Percentiles rank a stretch among this genome's conserved stretches.
These are phyloP conservation scores for Gephyroberyx darwinii DNA, from an alignment of 2,797 vertebrate species.

Conservation along the genomic window DNA sequence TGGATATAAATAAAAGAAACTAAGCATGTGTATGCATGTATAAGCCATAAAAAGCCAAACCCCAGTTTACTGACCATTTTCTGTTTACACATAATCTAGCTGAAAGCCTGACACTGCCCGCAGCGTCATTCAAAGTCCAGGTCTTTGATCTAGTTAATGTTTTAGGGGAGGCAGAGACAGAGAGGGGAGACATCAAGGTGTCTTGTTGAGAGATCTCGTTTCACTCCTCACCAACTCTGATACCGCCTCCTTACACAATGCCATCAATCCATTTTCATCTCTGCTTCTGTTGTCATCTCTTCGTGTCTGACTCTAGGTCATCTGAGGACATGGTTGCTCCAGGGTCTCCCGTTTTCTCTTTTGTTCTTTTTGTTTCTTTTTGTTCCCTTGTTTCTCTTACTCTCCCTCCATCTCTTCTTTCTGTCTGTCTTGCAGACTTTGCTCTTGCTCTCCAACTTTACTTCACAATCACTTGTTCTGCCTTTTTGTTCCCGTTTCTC, in stretches of 20 bases:
- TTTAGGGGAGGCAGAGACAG: slow-evolving; percentile 3
- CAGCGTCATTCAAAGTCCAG: background rate
- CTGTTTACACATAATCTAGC: slow-evolving; percentile 14
- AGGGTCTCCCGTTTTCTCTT: slow-evolving; percentile 8
- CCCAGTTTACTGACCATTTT: background rate
- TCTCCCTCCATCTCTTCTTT: too few relatives aligned
- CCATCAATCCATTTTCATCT: slow-evolving; percentile 21
- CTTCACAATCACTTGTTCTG: too few relatives aligned
- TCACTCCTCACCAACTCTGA: slow-evolving; percentile 26
- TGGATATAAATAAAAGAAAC: too few relatives aligned
- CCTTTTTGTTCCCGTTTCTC: too few relatives aligned
- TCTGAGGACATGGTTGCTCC: slow-evolving; percentile 38
- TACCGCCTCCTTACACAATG: slow-evolving; percentile 21
- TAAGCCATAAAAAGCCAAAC: background rate
- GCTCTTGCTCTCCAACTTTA: too few relatives aligned
- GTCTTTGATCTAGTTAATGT: slow-evolving; percentile 33
- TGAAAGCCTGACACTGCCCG: background rate
- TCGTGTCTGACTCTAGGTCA: slow-evolving; percentile 15
- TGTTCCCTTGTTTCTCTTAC: background rate
- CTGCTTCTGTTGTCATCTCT: slow-evolving; percentile 14
- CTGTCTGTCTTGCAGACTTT: too few relatives aligned
- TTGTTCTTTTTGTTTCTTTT: background rate
- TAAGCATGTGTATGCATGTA: background rate
- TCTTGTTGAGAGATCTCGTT: slow-evolving; percentile 1
- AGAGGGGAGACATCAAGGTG: background rate